Percentiles rank a stretch among this genome's conserved stretches.
Conservation (phyloP, 2,113 vertebrate genomes). For the Leptocoma aspasia region DNA sequence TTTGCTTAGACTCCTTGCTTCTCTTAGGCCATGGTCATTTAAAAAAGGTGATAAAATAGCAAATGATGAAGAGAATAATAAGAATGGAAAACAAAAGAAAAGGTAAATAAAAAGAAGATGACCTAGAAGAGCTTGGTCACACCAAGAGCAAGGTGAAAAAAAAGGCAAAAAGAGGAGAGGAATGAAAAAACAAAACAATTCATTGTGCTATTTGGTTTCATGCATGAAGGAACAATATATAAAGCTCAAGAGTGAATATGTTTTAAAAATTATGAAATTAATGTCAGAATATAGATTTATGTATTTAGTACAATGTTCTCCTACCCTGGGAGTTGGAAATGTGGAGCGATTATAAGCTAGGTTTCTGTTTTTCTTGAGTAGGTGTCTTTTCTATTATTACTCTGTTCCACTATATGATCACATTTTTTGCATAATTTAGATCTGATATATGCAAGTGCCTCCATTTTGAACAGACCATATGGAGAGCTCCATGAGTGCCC, state of each 20-base stretch:
- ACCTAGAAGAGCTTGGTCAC: neutral
- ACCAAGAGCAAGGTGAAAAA: neutral
- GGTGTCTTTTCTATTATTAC: constrained; percentile 62
- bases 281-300: constrained; percentile 61
- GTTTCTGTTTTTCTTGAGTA: constrained; percentile 68
- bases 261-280: constrained; percentile 60
- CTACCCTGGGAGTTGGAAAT: constrained; percentile 45
- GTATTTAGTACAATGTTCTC: constrained; percentile 40
- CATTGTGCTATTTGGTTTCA: neutral
- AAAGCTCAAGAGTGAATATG: constrained; percentile 33
- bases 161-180: neutral
- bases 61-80: neutral
- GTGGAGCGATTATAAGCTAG: constrained; percentile 57
- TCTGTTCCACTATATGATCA: constrained; percentile 62
- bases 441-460: constrained; percentile 67
- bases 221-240: constrained; percentile 28
- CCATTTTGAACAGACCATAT: constrained; percentile 70
- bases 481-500: constrained; percentile 69
- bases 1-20: neutral
- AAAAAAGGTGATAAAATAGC: neutral
- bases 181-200: constrained; percentile 23
- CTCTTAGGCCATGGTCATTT: neutral
- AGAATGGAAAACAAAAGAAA: neutral
- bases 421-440: constrained; percentile 70
- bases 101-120: neutral